Evolutionary conservation across 2,797 vertebrate species (phyloP), one percentile per base, ranked within the genome.

Genomic region (Percopsis omiscomaycus): DNA sequence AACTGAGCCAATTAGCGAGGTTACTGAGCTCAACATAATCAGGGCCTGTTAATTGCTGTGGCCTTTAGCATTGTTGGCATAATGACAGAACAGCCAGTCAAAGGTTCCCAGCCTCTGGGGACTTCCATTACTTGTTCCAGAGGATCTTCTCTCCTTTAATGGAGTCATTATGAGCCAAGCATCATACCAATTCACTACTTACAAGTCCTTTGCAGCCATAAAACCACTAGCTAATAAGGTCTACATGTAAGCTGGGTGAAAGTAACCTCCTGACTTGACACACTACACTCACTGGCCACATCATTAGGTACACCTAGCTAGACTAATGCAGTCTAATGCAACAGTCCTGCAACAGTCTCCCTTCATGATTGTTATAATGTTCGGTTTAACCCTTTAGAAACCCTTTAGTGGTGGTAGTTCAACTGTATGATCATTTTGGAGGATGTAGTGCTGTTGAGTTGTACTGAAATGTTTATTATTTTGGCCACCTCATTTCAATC

Each of bases 1-100:
- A 80, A 79, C 81, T 83, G 77, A 75, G 81, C 75, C 88, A 89
- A 91, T 91, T 88, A 91, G 84, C 75, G 80, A 66, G 68, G 74
- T 82, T 75, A 86, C 83, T 73, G 77, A 69, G 62, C 79, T 81
- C 74, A 57, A 79, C 80, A 78, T 88, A 83, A 83, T 86, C 89
- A 88, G 71, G 61, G 57, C 66, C 65, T 78, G 80, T 85, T 88
- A 90, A 92, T 89, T 85, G 86, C 74, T 77, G 77, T 68, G 75
- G 83, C 81, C 76, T 85, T 69, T 66, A 88, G 77, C 67, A 64
- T 50, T 82, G 82, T 74, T 75, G 74, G 54, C 78, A 79, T 88
- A 87, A 91, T 88, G 80, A 78, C 78, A 87, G 69, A 78, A 61
- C 52, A 74, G 71, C 68, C 47, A 46, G 63, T 61, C 69, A 27